Evolutionary conservation across 2,113 vertebrate species (phyloP).

Genomic region (Eubucco bourcierii): DNA sequence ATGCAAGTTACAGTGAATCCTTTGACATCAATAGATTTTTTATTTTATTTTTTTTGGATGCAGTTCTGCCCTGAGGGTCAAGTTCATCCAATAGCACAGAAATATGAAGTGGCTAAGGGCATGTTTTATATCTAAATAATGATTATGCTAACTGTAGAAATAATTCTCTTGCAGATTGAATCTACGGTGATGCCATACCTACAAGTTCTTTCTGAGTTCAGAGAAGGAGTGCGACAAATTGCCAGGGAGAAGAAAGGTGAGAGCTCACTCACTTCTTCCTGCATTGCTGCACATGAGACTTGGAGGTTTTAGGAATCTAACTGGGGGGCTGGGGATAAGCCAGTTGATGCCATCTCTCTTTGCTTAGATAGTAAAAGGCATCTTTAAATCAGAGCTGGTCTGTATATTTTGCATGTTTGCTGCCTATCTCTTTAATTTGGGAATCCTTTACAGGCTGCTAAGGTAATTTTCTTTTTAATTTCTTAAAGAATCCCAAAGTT

Average conservation of each 20-base stretch:
- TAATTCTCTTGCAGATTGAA: slow-evolving; percentile 82
- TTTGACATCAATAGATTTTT: neutral
- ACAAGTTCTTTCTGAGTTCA: slow-evolving; percentile 88
- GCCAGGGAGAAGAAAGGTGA: slow-evolving; percentile 91
- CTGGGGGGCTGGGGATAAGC: neutral
- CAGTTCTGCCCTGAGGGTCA: neutral
- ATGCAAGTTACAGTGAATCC: neutral
- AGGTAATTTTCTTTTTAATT: neutral
- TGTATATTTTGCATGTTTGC: neutral
- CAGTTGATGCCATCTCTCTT: neutral
- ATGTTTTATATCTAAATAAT: neutral
- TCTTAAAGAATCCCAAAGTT: neutral
- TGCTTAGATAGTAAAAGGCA: neutral
- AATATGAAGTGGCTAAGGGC: neutral
- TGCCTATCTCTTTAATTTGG: neutral
- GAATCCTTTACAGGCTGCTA: neutral
- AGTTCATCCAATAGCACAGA: neutral
- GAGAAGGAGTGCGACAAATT: slow-evolving; percentile 88
- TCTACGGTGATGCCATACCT: slow-evolving; percentile 92
- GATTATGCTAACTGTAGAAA: neutral
- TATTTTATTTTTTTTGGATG: neutral
- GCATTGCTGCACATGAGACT: neutral
- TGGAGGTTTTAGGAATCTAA: neutral
- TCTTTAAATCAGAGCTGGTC: neutral
- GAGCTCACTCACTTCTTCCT: neutral